phyloP scores from a whole-genome alignment of 2,113 vertebrate species.

The Agelaius phoeniceus region DNA sequence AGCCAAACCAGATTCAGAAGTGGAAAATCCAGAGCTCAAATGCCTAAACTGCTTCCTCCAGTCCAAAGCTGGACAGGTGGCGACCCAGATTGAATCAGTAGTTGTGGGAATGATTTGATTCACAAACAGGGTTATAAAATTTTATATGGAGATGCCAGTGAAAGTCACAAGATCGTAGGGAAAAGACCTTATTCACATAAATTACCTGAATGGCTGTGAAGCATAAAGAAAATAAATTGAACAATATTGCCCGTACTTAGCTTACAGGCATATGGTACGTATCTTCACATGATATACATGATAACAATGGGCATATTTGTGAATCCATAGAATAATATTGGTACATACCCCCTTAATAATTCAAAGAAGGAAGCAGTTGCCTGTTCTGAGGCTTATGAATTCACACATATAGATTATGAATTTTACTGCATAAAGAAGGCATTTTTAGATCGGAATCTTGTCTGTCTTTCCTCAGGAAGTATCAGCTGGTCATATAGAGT shows the following conservation, averaged over 20 bases:
- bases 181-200: conserved; percentile 75
- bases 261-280: conserved; percentile 21
- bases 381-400: background rate
- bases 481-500: background rate
- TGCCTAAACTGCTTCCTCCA: conserved; percentile 24
- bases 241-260: conserved; percentile 60
- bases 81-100: conserved; percentile 77
- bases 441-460: background rate
- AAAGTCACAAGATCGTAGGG: conserved; percentile 78
- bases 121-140: conserved; percentile 84
- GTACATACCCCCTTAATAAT: background rate
- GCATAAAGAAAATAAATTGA: conserved; percentile 74
- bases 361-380: background rate
- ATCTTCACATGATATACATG: background rate
- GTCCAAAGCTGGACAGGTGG: conserved; percentile 79
- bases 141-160: conserved; percentile 75
- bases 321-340: background rate
- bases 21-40: conserved; percentile 37
- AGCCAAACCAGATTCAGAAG: conserved; percentile 12
- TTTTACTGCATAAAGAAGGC: background rate
- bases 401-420: background rate
- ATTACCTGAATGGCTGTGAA: conserved; percentile 74
- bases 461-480: background rate
- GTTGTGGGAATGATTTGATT: conserved; percentile 78
- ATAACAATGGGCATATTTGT: background rate